Evolutionary conservation across 2,888 invertebrate genomes (phyloP).

Genomic region (Steinernema hermaphroditum): DNA sequence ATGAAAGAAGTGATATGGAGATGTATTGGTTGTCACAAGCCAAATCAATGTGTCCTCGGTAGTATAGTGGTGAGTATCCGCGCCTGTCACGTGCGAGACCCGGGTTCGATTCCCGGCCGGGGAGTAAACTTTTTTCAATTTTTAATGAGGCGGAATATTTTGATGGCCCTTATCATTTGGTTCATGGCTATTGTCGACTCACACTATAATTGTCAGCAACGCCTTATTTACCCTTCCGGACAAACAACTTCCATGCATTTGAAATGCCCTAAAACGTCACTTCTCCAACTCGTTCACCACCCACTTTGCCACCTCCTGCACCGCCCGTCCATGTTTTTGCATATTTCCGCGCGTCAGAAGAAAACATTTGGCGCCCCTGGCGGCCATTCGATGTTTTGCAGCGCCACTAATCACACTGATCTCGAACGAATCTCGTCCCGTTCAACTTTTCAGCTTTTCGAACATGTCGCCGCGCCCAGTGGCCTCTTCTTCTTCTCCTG

Average conservation of each 20-base stretch:
- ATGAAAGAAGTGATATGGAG: too few relatives aligned
- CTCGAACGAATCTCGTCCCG: not conserved
- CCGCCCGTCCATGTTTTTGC: not conserved
- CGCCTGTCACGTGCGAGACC: conserved; percentile 65
- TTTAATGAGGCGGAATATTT: too few relatives aligned
- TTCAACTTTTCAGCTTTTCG: not conserved
- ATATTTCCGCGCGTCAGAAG: not conserved
- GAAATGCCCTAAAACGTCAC: not conserved
- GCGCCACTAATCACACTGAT: not conserved
- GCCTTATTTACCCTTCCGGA: not conserved
- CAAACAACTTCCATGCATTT: conserved; percentile 14
- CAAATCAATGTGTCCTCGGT: conserved; percentile 57
- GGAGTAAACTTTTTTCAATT: conserved; percentile 49
- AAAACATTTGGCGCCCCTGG: not conserved
- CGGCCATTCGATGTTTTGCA: not conserved
- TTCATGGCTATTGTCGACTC: too few relatives aligned
- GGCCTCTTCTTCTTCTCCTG: not conserved
- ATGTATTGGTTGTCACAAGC: too few relatives aligned
- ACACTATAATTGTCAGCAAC: too few relatives aligned
- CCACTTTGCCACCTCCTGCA: not conserved
- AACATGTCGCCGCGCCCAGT: not conserved
- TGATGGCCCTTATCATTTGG: too few relatives aligned
- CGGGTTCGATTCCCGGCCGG: conserved; percentile 64
- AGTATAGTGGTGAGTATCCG: conserved; percentile 65
- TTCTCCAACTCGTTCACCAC: not conserved